These are phyloP conservation scores for Operophtera brumata DNA, from an alignment of 2,888 invertebrate genomes.

Conservation along the genomic window DNA sequence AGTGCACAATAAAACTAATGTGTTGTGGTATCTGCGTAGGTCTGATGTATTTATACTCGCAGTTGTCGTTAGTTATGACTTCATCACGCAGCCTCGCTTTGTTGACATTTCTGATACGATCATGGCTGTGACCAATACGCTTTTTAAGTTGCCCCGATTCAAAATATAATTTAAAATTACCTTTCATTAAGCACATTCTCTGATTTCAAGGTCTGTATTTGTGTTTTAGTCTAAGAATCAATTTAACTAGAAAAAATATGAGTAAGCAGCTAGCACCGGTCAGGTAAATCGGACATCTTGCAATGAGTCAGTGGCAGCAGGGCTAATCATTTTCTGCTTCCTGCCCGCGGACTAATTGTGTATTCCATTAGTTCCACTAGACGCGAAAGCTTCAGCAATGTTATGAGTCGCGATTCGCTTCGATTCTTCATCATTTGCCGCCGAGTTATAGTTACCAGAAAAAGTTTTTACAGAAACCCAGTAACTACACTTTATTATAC, in stretches of 20 bases:
- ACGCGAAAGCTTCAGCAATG: constrained; percentile 52
- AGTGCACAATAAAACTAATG: constrained; percentile 52
- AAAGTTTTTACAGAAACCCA: constrained; percentile 12
- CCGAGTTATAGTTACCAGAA: constrained; percentile 27
- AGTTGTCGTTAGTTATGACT: constrained; percentile 68
- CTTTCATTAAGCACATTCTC: constrained; percentile 23
- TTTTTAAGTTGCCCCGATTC: constrained; percentile 28
- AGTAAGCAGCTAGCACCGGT: constrained; percentile 45
- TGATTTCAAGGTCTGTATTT: constrained; percentile 34
- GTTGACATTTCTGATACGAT: constrained; percentile 47
- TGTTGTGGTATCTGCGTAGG: constrained; percentile 56
- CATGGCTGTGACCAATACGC: constrained; percentile 35
- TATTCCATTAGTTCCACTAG: constrained; percentile 70
- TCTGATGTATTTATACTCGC: constrained; percentile 64
- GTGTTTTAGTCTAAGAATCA: constrained; percentile 24
- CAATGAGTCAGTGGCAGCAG: constrained; percentile 57
- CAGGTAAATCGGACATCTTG: constrained; percentile 52
- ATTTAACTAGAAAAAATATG: constrained; percentile 44
- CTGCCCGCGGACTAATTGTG: constrained; percentile 66
- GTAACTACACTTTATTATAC: constrained; percentile 12
- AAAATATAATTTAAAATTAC: constrained; percentile 24
- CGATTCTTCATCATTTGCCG: constrained; percentile 39
- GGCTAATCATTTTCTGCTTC: constrained; percentile 69
- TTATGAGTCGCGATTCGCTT: constrained; percentile 51
- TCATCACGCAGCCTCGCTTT: constrained; percentile 56